These are phyloP conservation scores for Sceliomorpha sp. DNA, from an alignment of 2,888 invertebrate species.

Conservation along the genomic window DNA sequence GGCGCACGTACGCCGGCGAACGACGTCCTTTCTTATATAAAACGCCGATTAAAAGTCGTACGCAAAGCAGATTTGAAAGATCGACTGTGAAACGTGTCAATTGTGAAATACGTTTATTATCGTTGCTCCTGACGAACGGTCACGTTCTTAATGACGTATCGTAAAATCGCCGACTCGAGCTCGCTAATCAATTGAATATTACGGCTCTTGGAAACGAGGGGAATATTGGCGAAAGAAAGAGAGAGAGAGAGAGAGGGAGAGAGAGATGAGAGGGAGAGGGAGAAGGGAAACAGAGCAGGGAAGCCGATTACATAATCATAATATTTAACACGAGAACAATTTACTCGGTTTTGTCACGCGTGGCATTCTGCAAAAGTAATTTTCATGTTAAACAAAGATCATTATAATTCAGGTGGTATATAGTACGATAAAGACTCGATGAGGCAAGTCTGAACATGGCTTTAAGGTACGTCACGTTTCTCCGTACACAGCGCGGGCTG, in stretches of 20 bases:
- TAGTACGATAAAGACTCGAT: slow-evolving; percentile 22
- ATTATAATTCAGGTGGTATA: slow-evolving; percentile 1
- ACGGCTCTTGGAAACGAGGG: no score
- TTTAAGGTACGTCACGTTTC: slow-evolving; percentile 20
- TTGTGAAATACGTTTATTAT: slow-evolving; percentile 15
- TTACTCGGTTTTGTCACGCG: no score
- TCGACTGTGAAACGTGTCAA: slow-evolving; percentile 19
- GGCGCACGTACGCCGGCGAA: no score
- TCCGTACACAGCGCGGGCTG: slow-evolving; percentile 19
- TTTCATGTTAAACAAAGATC: background rate
- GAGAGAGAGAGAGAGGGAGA: no score
- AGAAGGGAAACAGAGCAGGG: no score
- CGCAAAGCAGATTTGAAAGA: slow-evolving; percentile 6
- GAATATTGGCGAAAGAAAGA: no score
- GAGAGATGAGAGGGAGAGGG: no score
- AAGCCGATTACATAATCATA: no score
- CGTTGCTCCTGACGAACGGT: slow-evolving; percentile 8
- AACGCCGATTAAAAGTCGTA: slow-evolving; percentile 13
- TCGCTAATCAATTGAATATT: slow-evolving; percentile 10
- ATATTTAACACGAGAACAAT: no score
- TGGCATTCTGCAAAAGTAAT: background rate
- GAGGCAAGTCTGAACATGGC: slow-evolving; percentile 11
- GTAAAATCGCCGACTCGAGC: slow-evolving; percentile 4
- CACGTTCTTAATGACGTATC: slow-evolving; percentile 6
- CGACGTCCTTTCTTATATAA: slow-evolving; percentile 39